Conservation (phyloP, 2,888 invertebrate species). For the Choristoneura rosaceana region DNA sequence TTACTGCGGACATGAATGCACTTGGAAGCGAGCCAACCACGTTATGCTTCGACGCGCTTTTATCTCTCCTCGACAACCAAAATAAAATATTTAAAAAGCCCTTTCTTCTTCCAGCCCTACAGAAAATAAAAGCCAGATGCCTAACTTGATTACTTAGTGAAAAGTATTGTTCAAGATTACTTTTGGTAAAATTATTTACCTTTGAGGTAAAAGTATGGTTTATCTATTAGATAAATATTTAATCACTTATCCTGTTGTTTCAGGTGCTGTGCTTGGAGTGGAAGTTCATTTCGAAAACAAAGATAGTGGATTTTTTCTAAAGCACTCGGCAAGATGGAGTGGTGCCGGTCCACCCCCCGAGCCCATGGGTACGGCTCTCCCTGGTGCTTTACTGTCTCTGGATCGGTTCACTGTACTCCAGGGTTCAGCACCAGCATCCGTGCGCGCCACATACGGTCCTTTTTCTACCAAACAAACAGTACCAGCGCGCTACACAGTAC, state of each 20-base stretch:
- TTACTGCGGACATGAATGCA: conserved; percentile 63
- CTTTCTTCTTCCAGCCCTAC: conserved; percentile 64
- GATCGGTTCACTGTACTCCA: conserved; percentile 97
- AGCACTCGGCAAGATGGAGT: conserved; percentile 91
- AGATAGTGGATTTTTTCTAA: conserved; percentile 95
- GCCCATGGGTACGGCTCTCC: conserved; percentile 78
- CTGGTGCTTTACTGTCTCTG: conserved; percentile 91
- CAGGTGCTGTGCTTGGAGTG: conserved; percentile 90
- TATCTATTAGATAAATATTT: background rate
- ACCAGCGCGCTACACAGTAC: conserved; percentile 94
- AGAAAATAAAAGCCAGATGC: conserved; percentile 48
- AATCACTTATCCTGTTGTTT: conserved; percentile 58
- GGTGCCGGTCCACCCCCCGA: conserved; percentile 81
- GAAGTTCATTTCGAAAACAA: conserved; percentile 97
- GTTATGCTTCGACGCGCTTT: conserved; percentile 69
- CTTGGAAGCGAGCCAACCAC: conserved; percentile 70
- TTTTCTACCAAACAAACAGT: conserved; percentile 98
- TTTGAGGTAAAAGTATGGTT: background rate
- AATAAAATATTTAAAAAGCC: conserved; percentile 72
- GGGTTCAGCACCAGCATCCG: conserved; percentile 95
- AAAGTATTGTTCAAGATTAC: conserved; percentile 50
- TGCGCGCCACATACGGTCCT: conserved; percentile 96
- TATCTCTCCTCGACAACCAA: conserved; percentile 67
- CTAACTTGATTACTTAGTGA: conserved; percentile 45
- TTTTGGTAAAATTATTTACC: background rate